Percentiles rank a stretch among this genome's conserved stretches.
phyloP scores from a whole-genome alignment of 2,113 vertebrate species.

The Chloroceryle aenea region DNA sequence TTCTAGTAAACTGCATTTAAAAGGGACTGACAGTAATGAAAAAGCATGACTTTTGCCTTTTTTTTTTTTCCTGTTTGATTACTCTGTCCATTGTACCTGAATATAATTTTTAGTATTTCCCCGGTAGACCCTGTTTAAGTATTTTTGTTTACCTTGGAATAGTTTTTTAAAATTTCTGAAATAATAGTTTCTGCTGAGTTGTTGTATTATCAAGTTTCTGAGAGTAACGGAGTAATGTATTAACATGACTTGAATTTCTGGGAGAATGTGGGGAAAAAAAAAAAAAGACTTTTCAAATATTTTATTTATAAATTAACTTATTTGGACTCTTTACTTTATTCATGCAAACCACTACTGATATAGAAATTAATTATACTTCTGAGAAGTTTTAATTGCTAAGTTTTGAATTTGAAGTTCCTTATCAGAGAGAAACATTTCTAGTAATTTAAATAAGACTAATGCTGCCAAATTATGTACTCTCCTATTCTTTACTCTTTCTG shows the following conservation, averaged over 20 bases:
- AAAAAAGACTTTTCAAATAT: background rate
- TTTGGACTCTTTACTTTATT: background rate
- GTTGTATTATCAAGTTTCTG: background rate
- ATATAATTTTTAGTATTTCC: background rate
- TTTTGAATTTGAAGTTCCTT: background rate
- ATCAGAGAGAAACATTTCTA: background rate
- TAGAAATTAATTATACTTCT: background rate
- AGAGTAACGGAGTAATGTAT: background rate
- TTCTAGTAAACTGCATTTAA: background rate
- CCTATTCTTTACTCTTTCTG: background rate
- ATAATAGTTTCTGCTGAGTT: background rate
- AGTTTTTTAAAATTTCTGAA: background rate
- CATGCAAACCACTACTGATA: background rate
- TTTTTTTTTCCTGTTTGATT: too few species aligned
- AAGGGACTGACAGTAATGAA: background rate
- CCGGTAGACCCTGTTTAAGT: rapidly evolving
- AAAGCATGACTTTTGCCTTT: background rate
- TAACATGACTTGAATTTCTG: background rate
- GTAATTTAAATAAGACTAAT: background rate
- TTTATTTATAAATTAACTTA: background rate
- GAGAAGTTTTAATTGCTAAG: background rate
- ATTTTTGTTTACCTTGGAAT: background rate
- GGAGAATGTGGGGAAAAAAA: background rate
- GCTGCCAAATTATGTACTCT: background rate
- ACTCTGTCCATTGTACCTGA: background rate